phyloP scores from a whole-genome alignment of 2,113 vertebrate genomes.

The Rhinopomastus cyanomelas region DNA sequence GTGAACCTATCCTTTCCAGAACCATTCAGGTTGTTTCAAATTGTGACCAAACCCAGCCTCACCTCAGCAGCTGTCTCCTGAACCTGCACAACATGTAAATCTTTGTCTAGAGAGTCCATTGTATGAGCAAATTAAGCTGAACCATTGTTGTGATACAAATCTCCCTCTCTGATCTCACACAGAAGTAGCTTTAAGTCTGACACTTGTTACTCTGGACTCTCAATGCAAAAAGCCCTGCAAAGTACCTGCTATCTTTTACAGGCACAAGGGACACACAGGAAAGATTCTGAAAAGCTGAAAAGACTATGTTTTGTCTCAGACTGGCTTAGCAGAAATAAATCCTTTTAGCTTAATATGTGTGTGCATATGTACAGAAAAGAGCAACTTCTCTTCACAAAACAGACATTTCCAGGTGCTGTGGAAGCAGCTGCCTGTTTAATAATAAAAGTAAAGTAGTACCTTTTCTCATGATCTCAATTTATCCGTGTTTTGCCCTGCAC shows the following conservation, averaged over 20 bases:
- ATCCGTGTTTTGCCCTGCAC: background rate
- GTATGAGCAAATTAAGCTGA: background rate
- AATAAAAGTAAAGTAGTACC: background rate
- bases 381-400: background rate
- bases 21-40: background rate
- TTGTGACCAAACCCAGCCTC: background rate
- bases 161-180: background rate
- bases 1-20: rapidly evolving
- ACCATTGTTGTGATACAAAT: background rate
- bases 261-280: background rate
- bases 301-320: background rate
- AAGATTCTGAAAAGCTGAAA: background rate
- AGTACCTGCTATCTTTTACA: background rate
- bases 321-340: conserved; percentile 32
- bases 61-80: background rate
- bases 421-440: background rate
- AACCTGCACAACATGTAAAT: background rate
- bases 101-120: background rate
- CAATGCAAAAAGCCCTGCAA: background rate
- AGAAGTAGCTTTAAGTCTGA: background rate
- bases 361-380: background rate
- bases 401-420: background rate
- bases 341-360: background rate
- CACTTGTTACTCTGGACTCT: background rate
- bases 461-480: background rate